Base-by-base conservation (phyloP, 2,797 vertebrate species). In the Podarcis lilfordi region DNA sequence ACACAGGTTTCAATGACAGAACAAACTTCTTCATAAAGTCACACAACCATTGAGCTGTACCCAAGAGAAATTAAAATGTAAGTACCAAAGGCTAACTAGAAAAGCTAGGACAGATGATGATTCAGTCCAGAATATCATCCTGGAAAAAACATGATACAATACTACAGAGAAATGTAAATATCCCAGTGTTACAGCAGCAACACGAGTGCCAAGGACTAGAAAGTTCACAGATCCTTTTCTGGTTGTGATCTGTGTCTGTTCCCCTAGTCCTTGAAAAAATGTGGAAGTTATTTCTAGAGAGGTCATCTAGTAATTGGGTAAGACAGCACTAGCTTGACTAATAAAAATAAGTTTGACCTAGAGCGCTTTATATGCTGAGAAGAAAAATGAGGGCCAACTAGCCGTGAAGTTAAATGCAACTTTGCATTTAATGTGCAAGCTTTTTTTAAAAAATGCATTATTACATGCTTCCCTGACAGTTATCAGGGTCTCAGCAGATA, bases 341-440 rank as follows among this genome's bases (percentile, higher is more conserved):
- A 68, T 55, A 37, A 40, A 83, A 61, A 86, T 21, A 27, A 43
- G 59, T 68, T 74, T 77, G 81, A 72, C 35, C 27, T 82, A 27
- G 81, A 82, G 78, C 86, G 69, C 85, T 69, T 81, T 82, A 83
- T 27, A 17, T 19, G 1, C 55, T 74, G 80, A 40, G 71, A 91
- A 88, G 61, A 64, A 64, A 64, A 64, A 19, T 23, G 21, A 64
- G 61, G 61, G 61, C 21, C 61, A 64, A 64, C 61, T 64, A 64
- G 19, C 61, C 61, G 19, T 64, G 61, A 64, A 64, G 61, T 64
- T 64, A 64, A 64, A 64, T 64, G 21, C 21, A 23, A 64, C 61
- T 64, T 64, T 64, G 50, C 61, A 23, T 64, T 64, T 64, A 64
- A 64, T 64, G 61, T 64, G 17, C 61, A 23, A 64, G 61, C 21